Conservation (phyloP, 2,113 vertebrate genomes). For the Psettodes erumei region DNA sequence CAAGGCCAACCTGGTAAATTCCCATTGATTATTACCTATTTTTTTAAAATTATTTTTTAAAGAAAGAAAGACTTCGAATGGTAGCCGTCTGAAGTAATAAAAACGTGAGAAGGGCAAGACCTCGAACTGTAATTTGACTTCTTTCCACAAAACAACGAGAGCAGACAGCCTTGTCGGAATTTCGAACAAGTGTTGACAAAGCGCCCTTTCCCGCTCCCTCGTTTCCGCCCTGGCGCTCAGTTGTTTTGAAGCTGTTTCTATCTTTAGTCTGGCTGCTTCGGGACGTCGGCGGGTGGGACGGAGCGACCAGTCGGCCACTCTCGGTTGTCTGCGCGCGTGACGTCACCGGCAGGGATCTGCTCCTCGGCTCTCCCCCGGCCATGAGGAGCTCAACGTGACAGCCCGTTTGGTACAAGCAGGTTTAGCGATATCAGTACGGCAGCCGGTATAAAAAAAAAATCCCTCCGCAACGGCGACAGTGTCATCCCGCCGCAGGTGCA, state of each 20-base stretch:
- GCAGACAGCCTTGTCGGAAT: neutral
- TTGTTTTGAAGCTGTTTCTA: constrained; percentile 26
- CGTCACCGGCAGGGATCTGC: constrained; percentile 70
- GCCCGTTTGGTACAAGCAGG: constrained; percentile 11
- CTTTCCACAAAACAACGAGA: neutral
- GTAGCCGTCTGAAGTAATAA: too few species aligned
- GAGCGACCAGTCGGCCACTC: constrained; percentile 39
- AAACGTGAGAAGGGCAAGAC: neutral
- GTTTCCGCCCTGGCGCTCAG: neutral
- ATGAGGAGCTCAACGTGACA: constrained; percentile 85
- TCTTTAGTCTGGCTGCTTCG: constrained; percentile 46
- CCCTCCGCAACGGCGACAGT: constrained; percentile 12
- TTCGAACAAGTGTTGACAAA: neutral
- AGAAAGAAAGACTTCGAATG: neutral
- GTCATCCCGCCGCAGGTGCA: constrained; percentile 70
- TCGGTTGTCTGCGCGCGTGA: constrained; percentile 58
- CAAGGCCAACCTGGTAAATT: too few species aligned
- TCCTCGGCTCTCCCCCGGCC: constrained; percentile 42
- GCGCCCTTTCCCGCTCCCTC: neutral
- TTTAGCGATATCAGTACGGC: constrained; percentile 26
- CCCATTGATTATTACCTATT: neutral
- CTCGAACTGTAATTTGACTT: too few species aligned
- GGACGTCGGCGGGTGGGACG: constrained; percentile 53
- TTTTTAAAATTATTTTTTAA: too few species aligned
- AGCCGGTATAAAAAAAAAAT: neutral